A percentile compares a stretch with the other conserved stretches of the same genome.
Conservation (phyloP, 2,888 invertebrate species). For the Cheilosia soror region DNA sequence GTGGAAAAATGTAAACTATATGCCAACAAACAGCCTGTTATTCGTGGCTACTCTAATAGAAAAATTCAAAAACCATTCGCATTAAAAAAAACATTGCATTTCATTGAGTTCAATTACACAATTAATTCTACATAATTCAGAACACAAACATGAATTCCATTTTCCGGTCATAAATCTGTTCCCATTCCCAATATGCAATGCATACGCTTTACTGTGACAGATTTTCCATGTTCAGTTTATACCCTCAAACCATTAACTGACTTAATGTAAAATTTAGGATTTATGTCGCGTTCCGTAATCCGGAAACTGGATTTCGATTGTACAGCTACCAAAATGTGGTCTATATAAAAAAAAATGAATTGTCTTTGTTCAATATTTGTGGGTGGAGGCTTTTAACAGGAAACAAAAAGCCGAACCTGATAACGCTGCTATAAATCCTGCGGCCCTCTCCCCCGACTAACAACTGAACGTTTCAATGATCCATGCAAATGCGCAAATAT, state of each 20-base stretch:
- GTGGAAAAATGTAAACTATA: no score
- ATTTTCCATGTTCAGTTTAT: slow-evolving; percentile 8
- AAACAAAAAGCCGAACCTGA: no score
- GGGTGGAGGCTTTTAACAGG: background rate
- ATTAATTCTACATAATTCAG: slow-evolving; percentile 6
- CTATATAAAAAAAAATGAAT: no score
- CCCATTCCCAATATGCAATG: background rate
- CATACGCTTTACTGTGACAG: background rate
- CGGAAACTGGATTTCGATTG: slow-evolving; percentile 6
- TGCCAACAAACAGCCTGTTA: no score
- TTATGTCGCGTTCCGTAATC: slow-evolving; percentile 13
- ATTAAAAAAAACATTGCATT: background rate
- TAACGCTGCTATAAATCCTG: no score
- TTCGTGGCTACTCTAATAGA: no score
- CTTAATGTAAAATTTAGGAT: slow-evolving; percentile 20
- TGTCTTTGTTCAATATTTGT: background rate
- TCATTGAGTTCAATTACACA: slow-evolving; percentile 10
- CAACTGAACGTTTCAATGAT: slow-evolving; percentile 1
- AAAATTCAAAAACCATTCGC: no score
- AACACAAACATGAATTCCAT: slow-evolving; percentile 10
- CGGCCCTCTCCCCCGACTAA: background rate
- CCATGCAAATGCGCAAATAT: background rate
- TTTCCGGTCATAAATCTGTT: slow-evolving; percentile 35
- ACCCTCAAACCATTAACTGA: background rate
- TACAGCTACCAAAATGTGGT: background rate